Conservation (phyloP, 2,113 vertebrate genomes). For the Leucoraja erinaceus region DNA sequence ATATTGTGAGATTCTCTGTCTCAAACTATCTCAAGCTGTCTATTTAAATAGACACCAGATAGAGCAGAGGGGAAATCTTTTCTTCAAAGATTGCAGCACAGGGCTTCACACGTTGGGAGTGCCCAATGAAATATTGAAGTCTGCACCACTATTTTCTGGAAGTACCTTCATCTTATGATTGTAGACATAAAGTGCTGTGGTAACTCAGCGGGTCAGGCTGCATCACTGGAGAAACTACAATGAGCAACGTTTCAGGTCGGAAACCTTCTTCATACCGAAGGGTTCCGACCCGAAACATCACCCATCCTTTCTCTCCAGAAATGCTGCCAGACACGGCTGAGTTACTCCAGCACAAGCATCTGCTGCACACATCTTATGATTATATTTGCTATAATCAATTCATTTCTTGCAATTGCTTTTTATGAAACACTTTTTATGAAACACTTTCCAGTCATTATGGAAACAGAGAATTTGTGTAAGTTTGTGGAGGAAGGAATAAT, state of each 20-base stretch:
- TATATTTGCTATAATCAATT: background rate
- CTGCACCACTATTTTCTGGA: background rate
- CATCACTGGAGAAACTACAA: too few relatives aligned
- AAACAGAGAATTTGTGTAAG: background rate
- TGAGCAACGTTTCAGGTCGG: too few relatives aligned
- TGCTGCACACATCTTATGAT: background rate
- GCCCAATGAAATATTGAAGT: background rate
- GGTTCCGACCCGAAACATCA: too few relatives aligned
- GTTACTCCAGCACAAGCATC: too few relatives aligned
- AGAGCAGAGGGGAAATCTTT: background rate
- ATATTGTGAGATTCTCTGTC: too few relatives aligned
- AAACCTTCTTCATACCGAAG: too few relatives aligned
- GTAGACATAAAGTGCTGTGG: too few relatives aligned
- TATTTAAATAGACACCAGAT: background rate
- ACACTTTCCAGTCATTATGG: background rate
- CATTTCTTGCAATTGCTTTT: background rate
- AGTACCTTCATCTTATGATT: background rate
- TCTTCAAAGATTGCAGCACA: background rate
- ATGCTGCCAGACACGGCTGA: too few relatives aligned
- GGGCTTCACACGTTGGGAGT: background rate
- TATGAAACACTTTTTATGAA: background rate
- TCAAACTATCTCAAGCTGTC: background rate
- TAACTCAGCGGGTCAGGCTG: too few relatives aligned
- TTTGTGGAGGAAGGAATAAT: background rate
- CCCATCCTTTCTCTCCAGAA: too few relatives aligned